These are phyloP conservation scores for Cherax quadricarinatus DNA, from an alignment of 1,140 invertebrate species.

Conservation along the genomic window DNA sequence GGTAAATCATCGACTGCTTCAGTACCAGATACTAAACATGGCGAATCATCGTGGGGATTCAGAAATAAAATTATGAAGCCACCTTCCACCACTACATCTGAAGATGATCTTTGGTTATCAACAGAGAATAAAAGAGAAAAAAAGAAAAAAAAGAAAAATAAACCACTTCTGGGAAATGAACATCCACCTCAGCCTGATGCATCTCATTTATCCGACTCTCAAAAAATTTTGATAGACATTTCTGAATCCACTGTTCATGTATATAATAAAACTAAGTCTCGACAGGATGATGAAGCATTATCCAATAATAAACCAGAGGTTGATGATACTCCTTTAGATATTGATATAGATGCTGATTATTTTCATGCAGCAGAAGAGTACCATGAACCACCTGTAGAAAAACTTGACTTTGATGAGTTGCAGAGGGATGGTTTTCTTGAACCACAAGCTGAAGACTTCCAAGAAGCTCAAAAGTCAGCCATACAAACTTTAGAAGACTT, in stretches of 20 bases:
- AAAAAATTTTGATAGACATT: not conserved
- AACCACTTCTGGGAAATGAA: slow-evolving; percentile 15
- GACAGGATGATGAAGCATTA: not conserved
- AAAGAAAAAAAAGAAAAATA: slow-evolving; percentile 59
- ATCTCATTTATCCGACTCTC: not conserved
- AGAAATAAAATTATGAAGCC: slow-evolving; percentile 41
- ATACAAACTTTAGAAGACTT: slow-evolving; percentile 56
- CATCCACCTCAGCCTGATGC: slow-evolving; percentile 1
- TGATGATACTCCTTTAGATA: slow-evolving; percentile 20
- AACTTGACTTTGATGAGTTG: slow-evolving; percentile 14
- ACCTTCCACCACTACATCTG: slow-evolving; percentile 57
- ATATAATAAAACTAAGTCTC: not conserved
- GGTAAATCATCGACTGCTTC: slow-evolving; percentile 10
- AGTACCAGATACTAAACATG: not conserved
- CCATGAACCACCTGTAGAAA: slow-evolving; percentile 42
- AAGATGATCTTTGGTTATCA: slow-evolving; percentile 56
- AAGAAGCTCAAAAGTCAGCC: slow-evolving; percentile 53
- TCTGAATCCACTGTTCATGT: not conserved
- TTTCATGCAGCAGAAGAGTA: slow-evolving; percentile 64
- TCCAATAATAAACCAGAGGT: not conserved
- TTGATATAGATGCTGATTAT: slow-evolving; percentile 61
- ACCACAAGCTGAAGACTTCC: slow-evolving; percentile 50
- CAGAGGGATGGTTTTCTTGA: slow-evolving; percentile 35
- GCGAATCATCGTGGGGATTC: not conserved
- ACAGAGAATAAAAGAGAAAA: slow-evolving; percentile 59